Conservation (phyloP, 2,113 vertebrate genomes). For the Plecotus auritus region DNA sequence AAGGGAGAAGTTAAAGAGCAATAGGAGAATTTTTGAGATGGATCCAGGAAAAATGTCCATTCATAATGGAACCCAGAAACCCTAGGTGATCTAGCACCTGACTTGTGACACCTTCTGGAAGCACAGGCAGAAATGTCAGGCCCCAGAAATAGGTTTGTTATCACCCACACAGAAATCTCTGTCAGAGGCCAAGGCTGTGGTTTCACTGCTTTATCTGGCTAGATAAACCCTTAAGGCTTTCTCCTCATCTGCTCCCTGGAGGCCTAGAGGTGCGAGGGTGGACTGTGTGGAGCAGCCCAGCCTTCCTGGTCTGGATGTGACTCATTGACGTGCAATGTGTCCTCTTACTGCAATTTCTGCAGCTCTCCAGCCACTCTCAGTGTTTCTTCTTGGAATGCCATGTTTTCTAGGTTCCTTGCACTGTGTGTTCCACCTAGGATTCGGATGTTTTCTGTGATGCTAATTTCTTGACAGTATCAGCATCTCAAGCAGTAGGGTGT, state of each 20-base stretch:
- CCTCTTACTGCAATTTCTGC: neutral
- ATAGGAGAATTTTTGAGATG: neutral
- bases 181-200: conserved; percentile 21
- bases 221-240: conserved; percentile 23
- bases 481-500: neutral
- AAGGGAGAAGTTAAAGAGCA: neutral
- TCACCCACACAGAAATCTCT: neutral
- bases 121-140: conserved; percentile 2
- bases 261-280: neutral
- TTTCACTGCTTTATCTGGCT: neutral
- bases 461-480: neutral
- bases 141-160: conserved; percentile 46
- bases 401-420: neutral
- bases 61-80: neutral
- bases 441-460: neutral
- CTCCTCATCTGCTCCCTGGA: conserved; percentile 37
- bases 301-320: neutral
- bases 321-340: neutral
- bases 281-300: neutral
- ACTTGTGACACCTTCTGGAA: neutral
- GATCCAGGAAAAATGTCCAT: neutral
- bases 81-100: neutral
- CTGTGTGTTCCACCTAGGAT: neutral
- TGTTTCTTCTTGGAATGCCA: neutral
- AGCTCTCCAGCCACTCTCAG: neutral